Evolutionary conservation across 2,797 vertebrate species (phyloP), one percentile per base, ranked within the genome.

Genomic region (Harpagifer antarcticus): DNA sequence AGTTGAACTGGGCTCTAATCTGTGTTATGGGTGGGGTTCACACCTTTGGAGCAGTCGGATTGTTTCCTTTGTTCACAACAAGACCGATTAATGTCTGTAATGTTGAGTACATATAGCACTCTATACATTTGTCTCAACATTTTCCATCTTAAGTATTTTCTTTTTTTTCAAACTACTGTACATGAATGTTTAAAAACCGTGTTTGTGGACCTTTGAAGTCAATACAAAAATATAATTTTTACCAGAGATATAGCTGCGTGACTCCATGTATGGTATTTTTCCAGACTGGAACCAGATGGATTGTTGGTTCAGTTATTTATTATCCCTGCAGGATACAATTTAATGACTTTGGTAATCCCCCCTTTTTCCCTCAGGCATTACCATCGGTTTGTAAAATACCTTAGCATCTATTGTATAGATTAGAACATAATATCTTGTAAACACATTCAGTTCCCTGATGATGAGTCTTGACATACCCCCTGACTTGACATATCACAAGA

Each of bases 1-100:
- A 40, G 57, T 31, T 47, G 23, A 58, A 31, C 16, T 31, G 31
- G 50, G 17, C 61, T 23, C 5, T 16, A 16, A 44, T 55, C 61
- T 6, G 42, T 56, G 65, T 15, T 16, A 70, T 64, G 72, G 84
- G 74, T 52, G 76, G 66, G 60, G 66, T 81, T 86, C 72, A 67
- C 74, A 80, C 69, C 73, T 80, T 76, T n/a, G 52, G 31, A 75
- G 55, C 45, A 55, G 74, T 71, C 52, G 47, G 33, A 58, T 66
- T 79, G 68, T 40, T 59, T 79, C 66, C 63, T 72, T 79, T 84
- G 83, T 78, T 83, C 69, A 53, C 9, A 17, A 81, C 74, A 62
- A 66, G 70, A 72, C 78, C 5, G 20, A 79, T 78, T 70, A 74
- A 82, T 48, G 70, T 84, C 79, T 61, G 69, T 72, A 65, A 70